Percentiles rank a stretch among this genome's conserved stretches.
Evolutionary conservation across 2,888 invertebrate species (phyloP).

Genomic region (Empis stercorea): DNA sequence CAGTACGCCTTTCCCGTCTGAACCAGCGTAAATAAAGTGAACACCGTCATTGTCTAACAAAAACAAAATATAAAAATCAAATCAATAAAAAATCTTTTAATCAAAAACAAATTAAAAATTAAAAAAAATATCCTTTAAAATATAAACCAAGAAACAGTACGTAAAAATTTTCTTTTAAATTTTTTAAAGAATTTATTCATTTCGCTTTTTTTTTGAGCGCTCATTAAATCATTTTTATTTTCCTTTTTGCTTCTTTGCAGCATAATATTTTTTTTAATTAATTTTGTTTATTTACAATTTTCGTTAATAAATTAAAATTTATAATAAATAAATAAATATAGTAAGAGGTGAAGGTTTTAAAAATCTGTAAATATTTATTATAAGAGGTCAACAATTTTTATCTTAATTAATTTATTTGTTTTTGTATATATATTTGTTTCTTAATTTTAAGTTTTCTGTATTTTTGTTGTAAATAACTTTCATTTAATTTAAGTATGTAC

Average conservation of each 20-base stretch:
- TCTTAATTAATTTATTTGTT: conserved; percentile 6
- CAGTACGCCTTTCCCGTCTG: conserved; percentile 87
- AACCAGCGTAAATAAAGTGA: conserved; percentile 47
- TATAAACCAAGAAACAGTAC: conserved; percentile 18
- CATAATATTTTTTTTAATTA: background rate
- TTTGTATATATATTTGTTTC: conserved; percentile 13
- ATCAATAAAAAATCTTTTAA: conserved; percentile 6
- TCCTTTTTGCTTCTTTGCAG: background rate
- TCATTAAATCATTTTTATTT: conserved; percentile 3
- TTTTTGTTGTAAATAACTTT: too few species aligned
- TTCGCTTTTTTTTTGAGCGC: conserved; percentile 5
- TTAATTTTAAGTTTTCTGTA: background rate
- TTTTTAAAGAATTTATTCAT: background rate
- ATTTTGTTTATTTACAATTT: conserved; percentile 6
- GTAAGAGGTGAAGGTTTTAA: conserved; percentile 14
- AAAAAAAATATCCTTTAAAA: conserved; percentile 9
- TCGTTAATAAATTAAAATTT: too few species aligned
- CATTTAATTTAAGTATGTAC: too few species aligned
- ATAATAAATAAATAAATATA: conserved; percentile 8
- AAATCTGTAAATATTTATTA: conserved; percentile 9
- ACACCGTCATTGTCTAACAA: conserved; percentile 11
- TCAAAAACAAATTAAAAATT: conserved; percentile 13
- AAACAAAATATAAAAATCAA: conserved; percentile 7
- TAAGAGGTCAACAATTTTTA: too few species aligned
- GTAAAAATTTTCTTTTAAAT: conserved; percentile 7